Evolutionary conservation across 2,888 invertebrate species (phyloP).

Genomic region (Volucella bombylans): DNA sequence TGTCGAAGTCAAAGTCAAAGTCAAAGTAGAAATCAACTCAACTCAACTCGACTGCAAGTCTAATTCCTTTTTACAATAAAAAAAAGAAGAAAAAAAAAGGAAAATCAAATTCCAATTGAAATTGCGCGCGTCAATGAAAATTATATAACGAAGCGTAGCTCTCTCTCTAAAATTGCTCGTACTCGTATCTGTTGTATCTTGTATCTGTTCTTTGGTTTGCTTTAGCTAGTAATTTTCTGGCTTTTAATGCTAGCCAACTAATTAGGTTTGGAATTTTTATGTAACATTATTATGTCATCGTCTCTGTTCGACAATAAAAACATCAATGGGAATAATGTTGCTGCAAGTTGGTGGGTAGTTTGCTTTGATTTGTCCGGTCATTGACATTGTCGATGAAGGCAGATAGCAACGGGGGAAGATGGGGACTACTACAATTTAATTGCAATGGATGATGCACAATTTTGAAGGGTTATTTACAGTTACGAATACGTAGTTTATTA

Average conservation of each 20-base stretch:
- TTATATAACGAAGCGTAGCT: slow-evolving; percentile 41
- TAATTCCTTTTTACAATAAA: slow-evolving; percentile 20
- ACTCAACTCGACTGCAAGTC: no score
- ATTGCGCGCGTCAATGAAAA: slow-evolving; percentile 25
- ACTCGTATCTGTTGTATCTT: no score
- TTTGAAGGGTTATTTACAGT: slow-evolving; percentile 58
- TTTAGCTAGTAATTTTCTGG: slow-evolving; percentile 43
- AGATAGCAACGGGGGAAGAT: background rate
- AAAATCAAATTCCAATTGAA: slow-evolving; percentile 44
- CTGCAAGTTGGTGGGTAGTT: background rate
- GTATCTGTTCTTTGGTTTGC: slow-evolving; percentile 36
- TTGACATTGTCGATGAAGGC: slow-evolving; percentile 52
- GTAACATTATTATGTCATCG: slow-evolving; percentile 68
- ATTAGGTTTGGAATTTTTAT: slow-evolving; percentile 69
- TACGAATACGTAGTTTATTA: background rate
- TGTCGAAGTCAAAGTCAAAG: no score
- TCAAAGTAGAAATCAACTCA: no score
- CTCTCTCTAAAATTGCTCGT: slow-evolving; percentile 41
- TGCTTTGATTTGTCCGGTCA: slow-evolving; percentile 47
- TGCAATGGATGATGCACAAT: slow-evolving; percentile 39
- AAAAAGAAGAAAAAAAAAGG: no score
- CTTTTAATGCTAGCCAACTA: slow-evolving; percentile 51
- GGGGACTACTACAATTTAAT: slow-evolving; percentile 41
- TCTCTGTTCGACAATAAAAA: background rate
- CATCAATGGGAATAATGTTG: background rate